Evolutionary conservation across 1,140 invertebrate genomes (phyloP).

Genomic region (Lepidurus apus): DNA sequence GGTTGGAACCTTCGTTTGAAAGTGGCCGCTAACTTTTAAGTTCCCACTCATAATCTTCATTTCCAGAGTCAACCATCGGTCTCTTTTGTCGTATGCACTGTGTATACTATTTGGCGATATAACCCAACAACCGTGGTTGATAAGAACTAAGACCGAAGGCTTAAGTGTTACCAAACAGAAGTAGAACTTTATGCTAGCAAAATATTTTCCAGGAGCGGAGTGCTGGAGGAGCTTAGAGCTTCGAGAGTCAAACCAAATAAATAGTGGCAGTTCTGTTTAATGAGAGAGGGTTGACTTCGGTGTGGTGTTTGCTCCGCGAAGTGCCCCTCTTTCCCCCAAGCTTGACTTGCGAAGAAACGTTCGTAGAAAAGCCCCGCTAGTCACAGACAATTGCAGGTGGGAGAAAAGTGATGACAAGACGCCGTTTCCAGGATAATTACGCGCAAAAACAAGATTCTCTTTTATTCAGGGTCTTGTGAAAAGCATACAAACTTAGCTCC

Average conservation of each 20-base stretch:
- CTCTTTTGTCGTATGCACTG: not conserved
- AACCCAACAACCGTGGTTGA: not conserved
- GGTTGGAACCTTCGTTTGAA: not conserved
- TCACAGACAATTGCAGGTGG: not conserved
- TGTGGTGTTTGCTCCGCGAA: not conserved
- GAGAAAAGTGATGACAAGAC: not conserved
- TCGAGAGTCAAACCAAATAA: not conserved
- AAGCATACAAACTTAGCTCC: not conserved
- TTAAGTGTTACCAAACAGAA: conserved; percentile 19
- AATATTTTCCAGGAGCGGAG: conserved; percentile 13
- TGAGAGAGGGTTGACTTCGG: not conserved
- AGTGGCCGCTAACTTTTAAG: not conserved
- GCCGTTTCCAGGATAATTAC: not conserved
- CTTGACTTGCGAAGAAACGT: not conserved
- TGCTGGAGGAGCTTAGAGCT: not conserved
- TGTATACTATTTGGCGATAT: not conserved
- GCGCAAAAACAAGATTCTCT: not conserved
- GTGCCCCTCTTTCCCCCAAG: not conserved
- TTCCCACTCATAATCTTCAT: not conserved
- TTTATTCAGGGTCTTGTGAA: not conserved
- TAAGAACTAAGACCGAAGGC: not conserved
- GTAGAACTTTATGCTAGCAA: conserved; percentile 14
- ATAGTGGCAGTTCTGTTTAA: conserved; percentile 19
- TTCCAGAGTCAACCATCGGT: not conserved
- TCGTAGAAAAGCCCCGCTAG: too few species aligned